Conservation (phyloP, 2,113 vertebrate genomes). For the Gadus macrocephalus region DNA sequence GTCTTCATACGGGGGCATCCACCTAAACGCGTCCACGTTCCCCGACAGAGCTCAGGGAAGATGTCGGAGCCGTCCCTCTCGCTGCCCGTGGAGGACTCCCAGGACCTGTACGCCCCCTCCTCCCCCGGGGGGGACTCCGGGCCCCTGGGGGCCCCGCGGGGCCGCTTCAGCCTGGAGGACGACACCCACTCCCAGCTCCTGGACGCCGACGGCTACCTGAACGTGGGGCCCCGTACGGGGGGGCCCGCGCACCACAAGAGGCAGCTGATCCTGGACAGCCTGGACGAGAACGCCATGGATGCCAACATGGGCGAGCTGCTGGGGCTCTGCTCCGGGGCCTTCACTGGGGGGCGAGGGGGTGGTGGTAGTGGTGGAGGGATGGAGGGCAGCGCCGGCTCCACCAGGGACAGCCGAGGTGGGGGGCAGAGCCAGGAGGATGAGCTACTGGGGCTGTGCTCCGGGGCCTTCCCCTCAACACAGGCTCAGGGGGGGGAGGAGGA, state of each 20-base stretch:
- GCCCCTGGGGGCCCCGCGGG: slow-evolving; percentile 78
- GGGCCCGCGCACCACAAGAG: slow-evolving; percentile 72
- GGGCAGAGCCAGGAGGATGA: slow-evolving; percentile 69
- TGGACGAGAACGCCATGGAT: slow-evolving; percentile 98
- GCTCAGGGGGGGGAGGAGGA: slow-evolving; percentile 17
- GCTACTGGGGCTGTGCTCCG: slow-evolving; percentile 73
- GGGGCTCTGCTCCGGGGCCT: slow-evolving; percentile 86
- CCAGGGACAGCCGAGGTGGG: too few species aligned
- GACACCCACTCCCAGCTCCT: slow-evolving; percentile 94
- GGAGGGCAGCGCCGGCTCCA: slow-evolving; percentile 8
- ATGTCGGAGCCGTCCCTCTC: slow-evolving; percentile 87
- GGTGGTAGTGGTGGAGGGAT: slow-evolving; percentile 32
- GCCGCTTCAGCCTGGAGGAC: slow-evolving; percentile 89
- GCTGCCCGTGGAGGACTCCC: slow-evolving; percentile 95
- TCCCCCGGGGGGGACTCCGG: slow-evolving; percentile 83
- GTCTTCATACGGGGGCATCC: too few species aligned
- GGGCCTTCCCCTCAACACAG: slow-evolving; percentile 58
- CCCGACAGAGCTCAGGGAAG: slow-evolving; percentile 89
- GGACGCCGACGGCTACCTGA: slow-evolving; percentile 92
- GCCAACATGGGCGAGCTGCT: slow-evolving; percentile 94
- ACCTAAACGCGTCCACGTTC: too few species aligned
- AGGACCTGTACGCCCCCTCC: slow-evolving; percentile 90
- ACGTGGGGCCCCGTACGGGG: slow-evolving; percentile 62
- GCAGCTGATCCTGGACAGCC: slow-evolving; percentile 80
- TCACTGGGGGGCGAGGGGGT: slow-evolving; percentile 44